Evolutionary conservation across 2,113 vertebrate species (phyloP).

Genomic region (Gambusia affinis): DNA sequence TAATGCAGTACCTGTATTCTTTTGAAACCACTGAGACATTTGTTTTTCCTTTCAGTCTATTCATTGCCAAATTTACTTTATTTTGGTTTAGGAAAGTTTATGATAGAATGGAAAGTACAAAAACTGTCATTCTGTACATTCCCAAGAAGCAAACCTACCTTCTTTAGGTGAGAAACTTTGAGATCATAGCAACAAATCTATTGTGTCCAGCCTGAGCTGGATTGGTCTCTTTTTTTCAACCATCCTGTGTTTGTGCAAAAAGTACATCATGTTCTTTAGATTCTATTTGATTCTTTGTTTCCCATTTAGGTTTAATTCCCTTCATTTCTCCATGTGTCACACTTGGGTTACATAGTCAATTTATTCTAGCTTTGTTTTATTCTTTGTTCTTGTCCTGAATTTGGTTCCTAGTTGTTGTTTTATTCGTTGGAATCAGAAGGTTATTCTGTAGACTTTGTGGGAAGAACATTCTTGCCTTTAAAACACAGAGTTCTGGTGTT

Average conservation of each 20-base stretch:
- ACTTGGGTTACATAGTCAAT: not conserved
- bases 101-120: too few species aligned
- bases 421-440: not conserved
- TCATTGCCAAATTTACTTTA: too few species aligned
- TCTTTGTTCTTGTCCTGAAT: not conserved
- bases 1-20: too few species aligned
- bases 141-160: not conserved
- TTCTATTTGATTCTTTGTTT: not conserved
- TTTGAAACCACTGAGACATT: too few species aligned
- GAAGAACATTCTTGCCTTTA: not conserved
- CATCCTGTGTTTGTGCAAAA: not conserved
- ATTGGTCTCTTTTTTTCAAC: too few species aligned
- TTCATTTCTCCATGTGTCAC: not conserved
- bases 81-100: too few species aligned
- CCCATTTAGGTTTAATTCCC: not conserved
- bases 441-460: not conserved
- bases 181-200: not conserved
- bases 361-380: not conserved
- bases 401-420: not conserved
- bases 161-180: not conserved
- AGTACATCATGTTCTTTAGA: not conserved
- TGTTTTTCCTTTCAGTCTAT: too few species aligned
- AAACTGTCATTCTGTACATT: too few species aligned
- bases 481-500: not conserved
- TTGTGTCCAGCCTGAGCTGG: not conserved